Conservation (phyloP, 2,113 vertebrate genomes). For the Thamnaconus septentrionalis region DNA sequence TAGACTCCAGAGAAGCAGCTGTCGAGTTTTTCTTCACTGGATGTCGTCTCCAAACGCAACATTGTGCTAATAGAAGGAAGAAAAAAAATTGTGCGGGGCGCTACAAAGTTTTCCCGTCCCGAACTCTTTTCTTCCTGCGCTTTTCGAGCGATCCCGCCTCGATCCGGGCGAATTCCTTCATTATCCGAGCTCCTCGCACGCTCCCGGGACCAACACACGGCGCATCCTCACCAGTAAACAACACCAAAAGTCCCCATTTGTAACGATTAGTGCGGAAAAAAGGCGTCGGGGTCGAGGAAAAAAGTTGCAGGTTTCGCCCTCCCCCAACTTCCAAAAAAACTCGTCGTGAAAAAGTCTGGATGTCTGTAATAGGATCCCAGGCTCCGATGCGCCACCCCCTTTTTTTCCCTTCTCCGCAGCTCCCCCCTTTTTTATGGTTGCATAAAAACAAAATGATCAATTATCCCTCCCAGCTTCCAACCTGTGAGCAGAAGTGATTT, state of each 20-base stretch:
- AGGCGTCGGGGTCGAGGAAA: conserved; percentile 20
- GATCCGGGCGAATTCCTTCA: conserved; percentile 33
- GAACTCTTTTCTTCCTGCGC: conserved; percentile 46
- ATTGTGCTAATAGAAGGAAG: conserved; percentile 12
- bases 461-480: conserved; percentile 1
- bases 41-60: conserved; percentile 37
- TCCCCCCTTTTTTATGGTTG: conserved; percentile 10
- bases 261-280: conserved; percentile 2
- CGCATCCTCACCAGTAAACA: conserved; percentile 1
- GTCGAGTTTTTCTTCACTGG: conserved; percentile 9
- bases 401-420: conserved; percentile 14
- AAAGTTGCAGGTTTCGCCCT: conserved; percentile 68
- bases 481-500: conserved; percentile 4
- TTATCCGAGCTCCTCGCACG: conserved; percentile 21
- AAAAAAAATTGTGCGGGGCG: conserved; percentile 8
- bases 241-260: conserved; percentile 6
- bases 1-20: background rate
- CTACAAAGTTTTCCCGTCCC: conserved; percentile 40
- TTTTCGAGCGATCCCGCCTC: conserved; percentile 37
- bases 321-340: conserved; percentile 75
- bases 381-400: conserved; percentile 68
- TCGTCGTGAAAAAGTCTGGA: conserved; percentile 75
- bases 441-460: conserved; percentile 40
- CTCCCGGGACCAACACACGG: background rate
- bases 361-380: conserved; percentile 75